These are phyloP conservation scores for Coptodon rendalli DNA, from an alignment of 2,113 vertebrate species.

Conservation along the genomic window DNA sequence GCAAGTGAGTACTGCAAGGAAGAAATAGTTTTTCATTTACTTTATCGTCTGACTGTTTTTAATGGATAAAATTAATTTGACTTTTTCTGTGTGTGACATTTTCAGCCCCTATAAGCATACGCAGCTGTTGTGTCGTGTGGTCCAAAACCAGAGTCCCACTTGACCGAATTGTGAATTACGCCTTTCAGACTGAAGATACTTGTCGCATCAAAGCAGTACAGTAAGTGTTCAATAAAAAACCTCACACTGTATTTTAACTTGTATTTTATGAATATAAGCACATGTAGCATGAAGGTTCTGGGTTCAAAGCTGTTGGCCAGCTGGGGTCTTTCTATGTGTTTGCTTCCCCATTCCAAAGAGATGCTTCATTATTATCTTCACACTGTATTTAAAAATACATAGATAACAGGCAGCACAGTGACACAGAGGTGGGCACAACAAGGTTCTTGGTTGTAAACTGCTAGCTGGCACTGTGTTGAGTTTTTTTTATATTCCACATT, in stretches of 20 bases:
- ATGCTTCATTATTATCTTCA: not conserved
- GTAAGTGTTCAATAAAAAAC: constrained; percentile 46
- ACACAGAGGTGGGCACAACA: not conserved
- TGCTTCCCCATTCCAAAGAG: not conserved
- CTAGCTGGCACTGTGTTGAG: not conserved
- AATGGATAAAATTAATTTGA: not conserved
- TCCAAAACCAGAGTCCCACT: accelerated
- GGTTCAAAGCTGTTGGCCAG: not conserved
- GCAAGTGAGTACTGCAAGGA: constrained; percentile 36
- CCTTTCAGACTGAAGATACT: not conserved
- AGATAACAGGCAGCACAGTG: not conserved
- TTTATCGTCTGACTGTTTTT: not conserved
- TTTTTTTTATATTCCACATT: not conserved
- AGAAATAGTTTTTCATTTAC: not conserved
- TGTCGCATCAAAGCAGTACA: constrained; percentile 33
- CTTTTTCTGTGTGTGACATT: not conserved
- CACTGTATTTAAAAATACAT: not conserved
- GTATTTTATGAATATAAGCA: not conserved
- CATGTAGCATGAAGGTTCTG: not conserved
- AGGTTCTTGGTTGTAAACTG: not conserved
- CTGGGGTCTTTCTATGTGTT: not conserved
- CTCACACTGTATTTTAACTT: not conserved
- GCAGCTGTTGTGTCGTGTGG: not conserved
- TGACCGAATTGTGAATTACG: not conserved
- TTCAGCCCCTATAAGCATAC: not conserved